Base-by-base conservation (phyloP, 2,888 invertebrate genomes). In the Thymelicus lineola region DNA sequence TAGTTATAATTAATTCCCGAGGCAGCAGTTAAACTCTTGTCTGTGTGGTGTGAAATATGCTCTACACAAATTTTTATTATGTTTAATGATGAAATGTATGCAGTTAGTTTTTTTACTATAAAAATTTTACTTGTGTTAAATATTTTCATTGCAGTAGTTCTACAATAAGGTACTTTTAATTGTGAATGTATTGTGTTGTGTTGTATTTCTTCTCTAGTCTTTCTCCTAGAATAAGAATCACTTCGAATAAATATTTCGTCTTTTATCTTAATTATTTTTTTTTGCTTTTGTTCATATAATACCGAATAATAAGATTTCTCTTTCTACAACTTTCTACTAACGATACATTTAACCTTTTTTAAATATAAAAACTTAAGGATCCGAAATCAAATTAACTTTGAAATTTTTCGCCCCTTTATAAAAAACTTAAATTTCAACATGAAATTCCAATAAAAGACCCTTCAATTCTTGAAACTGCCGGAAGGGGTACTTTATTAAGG, bases 391-490 rank as follows among this genome's bases (percentile, higher is more conserved):
- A 62, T 20, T 50, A 36, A 67, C 53, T 61, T 38, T 42, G 45
- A 17, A 67, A 60, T 60, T 20, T 50, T 66, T 38, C 50, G 50
- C 50, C 50, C 66, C 60, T 60, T 66, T 60, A 53, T 9, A 28
- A 50, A 53, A 50, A 66, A 66, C 66, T 66, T 66, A 67, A 55
- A 53, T 67, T 67, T 67, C 50, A 42, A 67, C 67, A 61, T 61
- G 67, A 67, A 67, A 67, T 61, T 61, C 67, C 67, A 61, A 67
- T 67, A 61, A 67, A 67, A 61, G 67, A 61, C 67, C 67, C 67
- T 67, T 61, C 61, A 55, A 61, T 53, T 42, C 55, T 45, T 55
- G 46, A 61, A 61, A 61, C 45, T 55, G 61, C 67, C 67, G 67
- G 67, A 67, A 67, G 67, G 67, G 60, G 61, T 60, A 53, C 61